Conservation (phyloP, 2,888 invertebrate species). For the Ptilodon capucinus region DNA sequence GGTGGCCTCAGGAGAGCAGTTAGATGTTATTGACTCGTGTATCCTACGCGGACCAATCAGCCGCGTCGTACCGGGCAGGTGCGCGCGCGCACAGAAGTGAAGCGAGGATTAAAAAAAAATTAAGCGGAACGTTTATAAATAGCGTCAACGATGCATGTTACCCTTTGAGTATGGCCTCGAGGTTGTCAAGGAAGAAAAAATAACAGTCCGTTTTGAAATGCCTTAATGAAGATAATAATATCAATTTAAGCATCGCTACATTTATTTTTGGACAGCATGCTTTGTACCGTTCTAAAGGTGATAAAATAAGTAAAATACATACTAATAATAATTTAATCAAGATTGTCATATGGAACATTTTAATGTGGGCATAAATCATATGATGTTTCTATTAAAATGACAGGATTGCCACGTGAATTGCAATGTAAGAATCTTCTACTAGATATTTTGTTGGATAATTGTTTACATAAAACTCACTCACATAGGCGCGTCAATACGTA, state of each 20-base stretch:
- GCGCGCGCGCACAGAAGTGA: constrained; percentile 57
- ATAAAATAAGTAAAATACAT: too few relatives aligned
- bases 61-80: constrained; percentile 55
- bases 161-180: constrained; percentile 56
- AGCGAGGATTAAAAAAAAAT: constrained; percentile 44
- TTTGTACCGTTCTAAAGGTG: too few relatives aligned
- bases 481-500: too few relatives aligned
- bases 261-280: too few relatives aligned
- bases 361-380: too few relatives aligned
- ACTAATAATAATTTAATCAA: too few relatives aligned
- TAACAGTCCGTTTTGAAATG: background rate
- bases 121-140: constrained; percentile 71
- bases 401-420: too few relatives aligned
- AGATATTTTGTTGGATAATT: too few relatives aligned
- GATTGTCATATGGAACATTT: too few relatives aligned
- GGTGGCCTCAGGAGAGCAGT: constrained; percentile 55
- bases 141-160: constrained; percentile 68
- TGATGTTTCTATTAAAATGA: too few relatives aligned
- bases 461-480: too few relatives aligned
- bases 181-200: constrained; percentile 40
- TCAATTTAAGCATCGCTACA: background rate
- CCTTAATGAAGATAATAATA: constrained; percentile 13
- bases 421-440: too few relatives aligned
- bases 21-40: constrained; percentile 72
- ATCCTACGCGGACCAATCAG: constrained; percentile 58